phyloP scores from a whole-genome alignment of 2,797 vertebrate genomes.

The Gymnoscopelus microlampas region DNA sequence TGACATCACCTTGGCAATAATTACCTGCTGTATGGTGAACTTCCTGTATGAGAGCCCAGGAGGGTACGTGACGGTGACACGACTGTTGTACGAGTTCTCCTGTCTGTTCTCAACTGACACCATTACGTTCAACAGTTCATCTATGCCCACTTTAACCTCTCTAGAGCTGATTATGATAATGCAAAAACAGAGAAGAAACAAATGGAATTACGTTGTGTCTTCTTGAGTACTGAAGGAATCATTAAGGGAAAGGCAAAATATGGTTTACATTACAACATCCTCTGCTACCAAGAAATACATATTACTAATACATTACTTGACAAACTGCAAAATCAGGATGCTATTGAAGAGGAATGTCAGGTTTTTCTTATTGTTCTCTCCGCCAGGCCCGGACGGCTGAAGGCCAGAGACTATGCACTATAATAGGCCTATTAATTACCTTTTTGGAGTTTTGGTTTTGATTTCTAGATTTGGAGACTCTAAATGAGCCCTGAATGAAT shows the following conservation, averaged over 20 bases:
- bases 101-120: constrained; percentile 79
- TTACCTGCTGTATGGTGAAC: constrained; percentile 74
- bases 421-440: no score
- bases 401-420: no score
- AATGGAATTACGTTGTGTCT: neutral
- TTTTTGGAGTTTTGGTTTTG: no score
- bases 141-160: constrained; percentile 80
- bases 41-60: constrained; percentile 82
- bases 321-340: no score
- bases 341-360: no score
- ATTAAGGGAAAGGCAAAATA: neutral
- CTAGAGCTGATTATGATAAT: constrained; percentile 50
- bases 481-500: no score
- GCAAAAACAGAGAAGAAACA: neutral
- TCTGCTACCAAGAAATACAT: no score
- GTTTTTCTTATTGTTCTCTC: no score
- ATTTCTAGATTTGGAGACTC: no score
- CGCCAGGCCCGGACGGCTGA: no score
- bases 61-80: constrained; percentile 79
- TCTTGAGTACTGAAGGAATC: neutral
- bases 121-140: constrained; percentile 74
- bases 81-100: constrained; percentile 85
- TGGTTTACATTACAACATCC: no score
- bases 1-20: neutral
- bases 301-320: no score